Base-by-base conservation (phyloP, 2,797 vertebrate genomes). In the Tokudaia muenninki region DNA sequence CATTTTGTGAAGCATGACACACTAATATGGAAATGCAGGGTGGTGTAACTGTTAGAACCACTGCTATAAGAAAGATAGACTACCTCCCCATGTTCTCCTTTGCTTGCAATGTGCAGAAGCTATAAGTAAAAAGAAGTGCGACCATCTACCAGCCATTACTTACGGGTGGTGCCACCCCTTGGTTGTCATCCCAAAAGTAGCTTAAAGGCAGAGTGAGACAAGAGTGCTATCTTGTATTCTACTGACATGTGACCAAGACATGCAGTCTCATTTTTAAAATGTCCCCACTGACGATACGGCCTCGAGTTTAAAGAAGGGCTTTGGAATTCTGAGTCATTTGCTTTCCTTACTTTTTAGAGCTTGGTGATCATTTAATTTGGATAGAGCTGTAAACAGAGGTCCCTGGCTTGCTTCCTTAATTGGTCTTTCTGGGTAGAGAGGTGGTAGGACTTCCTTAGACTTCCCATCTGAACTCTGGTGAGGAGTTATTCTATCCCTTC, bases 301-400 rank as follows among this genome's bases (percentile, higher is more conserved):
- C 92, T 95, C 70, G 84, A 81, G n/a, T 94, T 93, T 94, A 91
- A 96, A 93, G 79, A 92, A 95, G 67, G 17, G 24, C 61, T 92
- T 90, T 82, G 91, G 78, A 92, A 95, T 95, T 91, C 91, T 74
- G 89, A 96, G 75, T 92, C 89, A 95, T 92, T 89, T 91, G 70
- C 41, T 65, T 90, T 96, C 52, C 63, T 92, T 83, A 92, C 83
- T 90, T 94, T 95, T 50, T 87, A 29, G 47, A 74, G 31, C 79
- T 44, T 87, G 61, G 59, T 87, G 87, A 55, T 92, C 86, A 78
- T 72, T 94, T 92, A 29, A 65, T 90, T 67, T 82, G 86, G 87
- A 34, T 41, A 86, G 55, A 47, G 65, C 55, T 29, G 74, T 44
- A 93, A 95, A 86, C 11, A 63, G 63, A 26, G 37, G 16, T 80